Evolutionary conservation across 1,140 invertebrate species (phyloP).

Genomic region (Drosophila chauvacae): DNA sequence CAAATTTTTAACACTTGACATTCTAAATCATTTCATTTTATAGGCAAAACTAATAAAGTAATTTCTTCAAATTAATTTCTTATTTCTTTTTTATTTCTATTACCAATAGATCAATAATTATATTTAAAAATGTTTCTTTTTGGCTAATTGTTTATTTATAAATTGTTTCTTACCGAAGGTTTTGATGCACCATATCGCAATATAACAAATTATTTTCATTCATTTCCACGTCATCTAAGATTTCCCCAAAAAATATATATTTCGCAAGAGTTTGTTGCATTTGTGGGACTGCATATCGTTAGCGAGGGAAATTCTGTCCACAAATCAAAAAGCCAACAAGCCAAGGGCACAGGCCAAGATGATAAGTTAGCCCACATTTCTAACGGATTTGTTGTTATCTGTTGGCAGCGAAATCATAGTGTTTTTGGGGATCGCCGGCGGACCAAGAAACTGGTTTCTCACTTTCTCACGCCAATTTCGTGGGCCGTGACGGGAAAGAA

Average conservation of each 20-base stretch:
- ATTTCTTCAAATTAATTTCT: no score
- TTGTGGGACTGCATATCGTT: constrained; percentile 48
- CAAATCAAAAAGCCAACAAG: constrained; percentile 42
- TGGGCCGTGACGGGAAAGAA: constrained; percentile 46
- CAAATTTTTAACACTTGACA: no score
- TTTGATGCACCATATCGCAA: no score
- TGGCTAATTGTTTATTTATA: no score
- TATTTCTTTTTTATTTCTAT: no score
- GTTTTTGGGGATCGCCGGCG: not conserved
- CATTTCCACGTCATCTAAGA: no score
- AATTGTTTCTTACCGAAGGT: no score
- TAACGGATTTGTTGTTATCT: constrained; percentile 18
- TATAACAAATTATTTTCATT: no score
- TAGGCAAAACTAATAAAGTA: no score
- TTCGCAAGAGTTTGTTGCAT: constrained; percentile 31
- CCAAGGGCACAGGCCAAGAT: constrained; percentile 29
- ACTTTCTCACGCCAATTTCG: constrained; percentile 80
- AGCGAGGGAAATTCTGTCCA: constrained; percentile 19
- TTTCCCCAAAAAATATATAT: not conserved
- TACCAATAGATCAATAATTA: no score
- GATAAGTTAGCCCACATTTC: constrained; percentile 47
- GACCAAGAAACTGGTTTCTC: constrained; percentile 64
- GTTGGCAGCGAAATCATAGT: constrained; percentile 6
- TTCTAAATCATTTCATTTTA: no score
- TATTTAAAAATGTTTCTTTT: no score